Evolutionary conservation across 2,113 vertebrate genomes (phyloP).

Genomic region (Gymnarchus niloticus): DNA sequence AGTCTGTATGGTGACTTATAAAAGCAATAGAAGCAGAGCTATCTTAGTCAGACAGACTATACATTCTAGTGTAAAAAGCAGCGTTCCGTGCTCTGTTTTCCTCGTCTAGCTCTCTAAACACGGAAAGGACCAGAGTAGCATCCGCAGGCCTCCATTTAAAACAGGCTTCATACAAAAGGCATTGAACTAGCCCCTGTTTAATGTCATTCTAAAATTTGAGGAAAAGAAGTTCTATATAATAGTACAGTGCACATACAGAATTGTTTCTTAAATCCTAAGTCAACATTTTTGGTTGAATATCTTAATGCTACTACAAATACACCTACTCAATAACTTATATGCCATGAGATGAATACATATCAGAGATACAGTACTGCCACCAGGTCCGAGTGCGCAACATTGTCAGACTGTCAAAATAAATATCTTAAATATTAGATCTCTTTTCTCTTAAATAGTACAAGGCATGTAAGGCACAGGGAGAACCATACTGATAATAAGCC

Average conservation of each 20-base stretch:
- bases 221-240: constrained; percentile 62
- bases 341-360: constrained; percentile 99
- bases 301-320: constrained; percentile 87
- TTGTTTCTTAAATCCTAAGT: constrained; percentile 81
- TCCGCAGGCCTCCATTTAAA: constrained; percentile 35
- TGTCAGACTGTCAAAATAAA: constrained; percentile 98
- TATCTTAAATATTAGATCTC: constrained; percentile 76
- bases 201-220: constrained; percentile 82
- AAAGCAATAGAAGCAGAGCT: constrained; percentile 92
- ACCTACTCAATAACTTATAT: constrained; percentile 98
- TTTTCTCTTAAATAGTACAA: constrained; percentile 88
- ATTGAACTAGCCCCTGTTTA: constrained; percentile 69
- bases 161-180: constrained; percentile 63
- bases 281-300: constrained; percentile 93
- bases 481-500: constrained; percentile 69
- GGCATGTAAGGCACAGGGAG: constrained; percentile 88
- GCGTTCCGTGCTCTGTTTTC: constrained; percentile 68
- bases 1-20: constrained; percentile 83
- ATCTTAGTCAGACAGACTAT: constrained; percentile 77
- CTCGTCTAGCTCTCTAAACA: constrained; percentile 60
- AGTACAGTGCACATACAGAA: constrained; percentile 93
- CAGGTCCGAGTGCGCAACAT: constrained; percentile 90
- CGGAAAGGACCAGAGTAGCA: constrained; percentile 56
- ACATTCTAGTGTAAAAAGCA: constrained; percentile 85
- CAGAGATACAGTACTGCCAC: constrained; percentile 91